Base-by-base conservation (phyloP, 2,888 invertebrate species). In the Nemoura dubitans region DNA sequence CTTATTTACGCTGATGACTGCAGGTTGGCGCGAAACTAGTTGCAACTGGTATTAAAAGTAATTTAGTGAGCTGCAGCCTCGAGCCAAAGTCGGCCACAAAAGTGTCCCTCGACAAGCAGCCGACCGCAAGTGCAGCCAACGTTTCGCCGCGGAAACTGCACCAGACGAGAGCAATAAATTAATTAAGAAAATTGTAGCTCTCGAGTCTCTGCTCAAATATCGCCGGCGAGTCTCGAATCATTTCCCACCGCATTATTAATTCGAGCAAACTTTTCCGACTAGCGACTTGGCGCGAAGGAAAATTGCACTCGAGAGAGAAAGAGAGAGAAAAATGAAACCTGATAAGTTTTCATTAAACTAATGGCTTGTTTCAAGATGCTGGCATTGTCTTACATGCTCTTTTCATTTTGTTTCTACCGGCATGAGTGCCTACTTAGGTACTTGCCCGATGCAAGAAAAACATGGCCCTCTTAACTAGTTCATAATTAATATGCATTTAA, bases 261-360 rank as follows among this genome's bases (percentile, higher is more conserved):
- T 10, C 21, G 59, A 7, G 59, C 14, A 59, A 59, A 59, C 16
- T 10, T 36, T 36, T 59, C 16, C 59, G n/a, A 59, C 59, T 1
- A 7, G 59, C 59, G 59, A 36, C 36, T 6, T 14, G 59, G 59
- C 59, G 21, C 59, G 59, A 21, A 21, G 21, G 59, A 59, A 21
- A 59, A 21, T 7, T 59, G 59, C 59, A 16, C 59, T 59, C 16
- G 10, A 10, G 36, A 36, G 36, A 10, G 10, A 36, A 36, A 36
- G 36, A 36, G 5, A 6, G 36, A 10, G 36, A 36, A 36, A 7
- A 21, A 59, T 21, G 59, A 59, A 59, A 59, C 59, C 59, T 59
- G 59, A 59, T 59, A 59, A 59, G 59, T 59, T 59, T 59, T 59
- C 59, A 59, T 59, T 59, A 7, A 59, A 59, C 59, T 59, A 59